Evolutionary conservation across 2,113 vertebrate genomes (phyloP), one percentile per base, ranked within the genome.

Genomic region (Gallinago jamesoni): DNA sequence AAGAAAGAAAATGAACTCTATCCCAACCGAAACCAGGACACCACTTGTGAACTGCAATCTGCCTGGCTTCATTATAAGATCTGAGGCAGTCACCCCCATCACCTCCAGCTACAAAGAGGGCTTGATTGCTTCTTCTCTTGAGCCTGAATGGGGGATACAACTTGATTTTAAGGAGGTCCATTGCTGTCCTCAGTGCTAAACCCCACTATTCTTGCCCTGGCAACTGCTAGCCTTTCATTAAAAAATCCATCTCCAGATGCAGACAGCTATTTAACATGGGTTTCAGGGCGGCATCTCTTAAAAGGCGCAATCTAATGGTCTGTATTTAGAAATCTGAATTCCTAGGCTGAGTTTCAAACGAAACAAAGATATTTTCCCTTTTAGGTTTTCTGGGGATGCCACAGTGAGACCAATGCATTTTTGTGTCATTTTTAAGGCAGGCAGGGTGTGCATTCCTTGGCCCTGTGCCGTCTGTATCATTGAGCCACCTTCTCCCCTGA

Each of bases 401-500:
- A 62, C 33, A 63, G 85, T 63, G 68, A 86, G 37, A 70, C 59
- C 60, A 94, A 88, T 4, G 15, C 41, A 27, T 50, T 94, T 95
- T 89, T 47, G 48, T 64, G 47, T 72, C 52, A 84, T 70, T 90
- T 91, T 78, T 62, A 85, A 94, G 64, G 57, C 80, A 75, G 47
- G 66, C 72, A 80, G 41, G 0, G 0, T 84, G 39, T 52, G 35
- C 81, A 66, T 92, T 96, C 84, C 74, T 35, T 68, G 84, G 82
- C 53, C 59, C 59, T 37, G 28, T 77, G 90, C 82, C 75, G 90
- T 39, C 70, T 85, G 56, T 85, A 85, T 93, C 78, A n/a, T 60
- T 91, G 85, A 91, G 28, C 48, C 57, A 94, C 96, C 79, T 95
- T 91, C 74, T 88, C 76, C 52, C 43, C 22, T 66, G 70, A 52